These are phyloP conservation scores for Aspidiotus destructor DNA, from an alignment of 2,888 invertebrate genomes.

Conservation along the genomic window DNA sequence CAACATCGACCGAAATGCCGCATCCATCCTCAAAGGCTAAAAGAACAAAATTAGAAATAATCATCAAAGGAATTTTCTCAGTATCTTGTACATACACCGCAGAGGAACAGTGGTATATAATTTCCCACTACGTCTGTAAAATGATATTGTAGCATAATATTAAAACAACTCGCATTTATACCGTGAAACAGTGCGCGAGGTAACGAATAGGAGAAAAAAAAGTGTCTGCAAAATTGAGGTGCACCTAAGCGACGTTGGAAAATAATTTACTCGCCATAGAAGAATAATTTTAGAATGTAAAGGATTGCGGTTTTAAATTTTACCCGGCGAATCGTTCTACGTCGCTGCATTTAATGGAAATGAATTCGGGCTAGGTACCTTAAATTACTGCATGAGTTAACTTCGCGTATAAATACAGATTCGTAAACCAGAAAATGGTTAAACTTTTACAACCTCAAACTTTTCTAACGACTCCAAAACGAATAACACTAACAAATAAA, in stretches of 20 bases:
- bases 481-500: conserved; percentile 18
- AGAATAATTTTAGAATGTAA: conserved; percentile 11
- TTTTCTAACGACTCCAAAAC: conserved; percentile 14
- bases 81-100: too few species aligned
- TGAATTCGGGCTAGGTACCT: conserved; percentile 21
- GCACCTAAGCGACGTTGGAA: neutral
- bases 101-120: too few species aligned
- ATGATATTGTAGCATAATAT: too few species aligned
- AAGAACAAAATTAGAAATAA: too few species aligned
- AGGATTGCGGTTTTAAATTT: conserved; percentile 27
- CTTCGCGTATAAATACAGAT: conserved; percentile 29
- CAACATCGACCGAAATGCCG: too few species aligned
- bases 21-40: too few species aligned
- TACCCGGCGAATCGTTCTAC: conserved; percentile 27
- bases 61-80: too few species aligned
- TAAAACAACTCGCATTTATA: neutral
- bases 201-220: neutral
- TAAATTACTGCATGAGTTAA: conserved; percentile 31
- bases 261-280: conserved; percentile 2
- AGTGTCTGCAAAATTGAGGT: neutral
- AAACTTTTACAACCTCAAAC: conserved; percentile 29
- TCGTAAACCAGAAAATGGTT: conserved; percentile 8
- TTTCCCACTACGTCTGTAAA: too few species aligned
- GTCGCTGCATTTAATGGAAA: conserved; percentile 30
- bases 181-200: neutral